Conservation (phyloP, 2,888 invertebrate genomes). For the Drosophila borealis region DNA sequence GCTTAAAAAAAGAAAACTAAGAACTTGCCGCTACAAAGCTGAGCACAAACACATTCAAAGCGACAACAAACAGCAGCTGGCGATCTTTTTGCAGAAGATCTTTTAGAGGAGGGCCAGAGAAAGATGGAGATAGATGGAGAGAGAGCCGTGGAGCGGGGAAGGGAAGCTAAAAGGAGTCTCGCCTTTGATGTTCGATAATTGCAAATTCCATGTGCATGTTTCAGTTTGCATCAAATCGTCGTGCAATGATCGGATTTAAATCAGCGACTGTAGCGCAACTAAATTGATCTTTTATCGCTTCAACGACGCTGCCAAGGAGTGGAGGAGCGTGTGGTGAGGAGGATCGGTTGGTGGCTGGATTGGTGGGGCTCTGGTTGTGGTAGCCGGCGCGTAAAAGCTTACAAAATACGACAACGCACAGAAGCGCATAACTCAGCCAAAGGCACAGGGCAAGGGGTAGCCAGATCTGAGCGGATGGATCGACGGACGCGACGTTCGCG, state of each 20-base stretch:
- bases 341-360: constrained; percentile 11
- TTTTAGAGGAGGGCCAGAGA: neutral
- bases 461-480: constrained; percentile 42
- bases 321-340: neutral
- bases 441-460: neutral
- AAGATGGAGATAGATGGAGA: neutral
- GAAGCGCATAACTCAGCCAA: constrained; percentile 72
- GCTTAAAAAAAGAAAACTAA: too few species aligned
- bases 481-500: constrained; percentile 61
- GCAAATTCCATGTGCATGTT: constrained; percentile 83
- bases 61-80: constrained; percentile 36
- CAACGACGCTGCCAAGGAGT: constrained; percentile 57
- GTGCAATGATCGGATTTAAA: constrained; percentile 84
- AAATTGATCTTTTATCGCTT: constrained; percentile 84
- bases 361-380: constrained; percentile 63
- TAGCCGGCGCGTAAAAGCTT: constrained; percentile 78
- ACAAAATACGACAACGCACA: constrained; percentile 79
- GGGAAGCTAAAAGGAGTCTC: constrained; percentile 5
- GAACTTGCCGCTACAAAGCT: neutral
- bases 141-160: neutral
- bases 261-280: constrained; percentile 83
- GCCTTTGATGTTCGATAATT: constrained; percentile 84
- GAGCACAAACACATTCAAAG: constrained; percentile 26
- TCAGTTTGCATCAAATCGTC: constrained; percentile 79
- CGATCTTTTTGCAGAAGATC: constrained; percentile 30